A percentile compares a stretch with the other conserved stretches of the same genome.
These are phyloP conservation scores for Lynx canadensis DNA, from an alignment of 2,113 vertebrate species.

Conservation along the genomic window DNA sequence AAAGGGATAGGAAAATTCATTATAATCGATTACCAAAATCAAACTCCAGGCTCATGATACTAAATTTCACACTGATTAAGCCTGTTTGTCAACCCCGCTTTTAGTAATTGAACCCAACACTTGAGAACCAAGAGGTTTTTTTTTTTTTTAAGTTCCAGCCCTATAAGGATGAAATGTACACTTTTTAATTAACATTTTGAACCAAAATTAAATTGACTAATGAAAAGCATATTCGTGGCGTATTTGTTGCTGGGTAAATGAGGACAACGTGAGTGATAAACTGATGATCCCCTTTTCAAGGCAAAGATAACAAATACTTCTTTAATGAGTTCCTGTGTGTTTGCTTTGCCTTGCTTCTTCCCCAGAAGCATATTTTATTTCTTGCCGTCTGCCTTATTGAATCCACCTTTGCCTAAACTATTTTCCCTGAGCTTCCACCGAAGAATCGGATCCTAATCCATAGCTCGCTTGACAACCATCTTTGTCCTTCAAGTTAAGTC, in stretches of 20 bases:
- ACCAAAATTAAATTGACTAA: constrained; percentile 64
- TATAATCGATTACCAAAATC: constrained; percentile 47
- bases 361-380: constrained; percentile 30
- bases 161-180: constrained; percentile 52
- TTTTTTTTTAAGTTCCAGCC: constrained; percentile 37
- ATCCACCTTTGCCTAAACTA: constrained; percentile 45
- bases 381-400: constrained; percentile 55
- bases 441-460: constrained; percentile 13
- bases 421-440: constrained; percentile 38
- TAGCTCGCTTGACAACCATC: constrained; percentile 56
- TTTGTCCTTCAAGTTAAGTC: constrained; percentile 55
- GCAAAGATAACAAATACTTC: constrained; percentile 65
- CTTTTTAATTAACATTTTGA: constrained; percentile 67
- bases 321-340: constrained; percentile 54
- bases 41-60: background rate
- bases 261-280: constrained; percentile 46
- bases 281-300: constrained; percentile 13
- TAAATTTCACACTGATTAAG: constrained; percentile 54
- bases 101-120: constrained; percentile 49
- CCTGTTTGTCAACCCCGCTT: constrained; percentile 44
- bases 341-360: constrained; percentile 26
- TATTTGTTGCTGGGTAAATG: constrained; percentile 56
- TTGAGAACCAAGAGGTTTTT: constrained; percentile 9
- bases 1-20: constrained; percentile 51
- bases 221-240: constrained; percentile 41